Evolutionary conservation across 2,113 vertebrate genomes (phyloP), one percentile per base, ranked within the genome.

Genomic region (Danio rerio): DNA sequence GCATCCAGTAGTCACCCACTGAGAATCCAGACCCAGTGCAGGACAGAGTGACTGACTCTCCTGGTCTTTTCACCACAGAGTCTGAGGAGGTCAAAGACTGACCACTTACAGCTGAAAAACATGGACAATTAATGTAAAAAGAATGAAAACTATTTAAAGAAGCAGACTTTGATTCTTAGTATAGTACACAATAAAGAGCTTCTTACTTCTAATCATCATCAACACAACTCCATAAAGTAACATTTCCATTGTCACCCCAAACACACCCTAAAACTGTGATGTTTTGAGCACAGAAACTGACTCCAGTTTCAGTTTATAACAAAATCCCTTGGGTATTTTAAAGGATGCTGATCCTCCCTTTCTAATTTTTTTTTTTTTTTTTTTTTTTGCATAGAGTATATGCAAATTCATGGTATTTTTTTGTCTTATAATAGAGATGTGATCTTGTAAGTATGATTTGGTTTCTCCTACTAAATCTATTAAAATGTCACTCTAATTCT

Each of bases 21-120:
- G 31, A 49, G 31, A 78, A 31, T n/a, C 49, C 70, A 72, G 70
- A 72, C 7, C 0, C 21, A 52, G 6, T 9, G 70, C 85, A 87
- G 83, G 85, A 76, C 73, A 87, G 59, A n/a, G 42, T 83, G 15
- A 80, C 21, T 0, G 85, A 81, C 13, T 83, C 42, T 81, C 85
- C 83, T 47, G 83, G 81, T 73, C 31, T 87, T 62, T 76, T 78
- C 53, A 87, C 45, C 49, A 84, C 63, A 65, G 80, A 55, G 7
- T 15, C 74, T 52, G 84, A 84, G 5, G 68, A 79, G 42, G 53
- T 83, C 68, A 72, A 20, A 69, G 70, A 65, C 81, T 87, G 79
- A 73, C 87, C 72, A 83, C 85, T 83, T 8, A 83, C 74, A 78
- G n/a, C 73, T 1, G 58, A 71, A 55, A 56, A 18, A 74, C 5